Base-by-base conservation (phyloP, 2,797 vertebrate species). In the Pteronotus mesoamericanus region DNA sequence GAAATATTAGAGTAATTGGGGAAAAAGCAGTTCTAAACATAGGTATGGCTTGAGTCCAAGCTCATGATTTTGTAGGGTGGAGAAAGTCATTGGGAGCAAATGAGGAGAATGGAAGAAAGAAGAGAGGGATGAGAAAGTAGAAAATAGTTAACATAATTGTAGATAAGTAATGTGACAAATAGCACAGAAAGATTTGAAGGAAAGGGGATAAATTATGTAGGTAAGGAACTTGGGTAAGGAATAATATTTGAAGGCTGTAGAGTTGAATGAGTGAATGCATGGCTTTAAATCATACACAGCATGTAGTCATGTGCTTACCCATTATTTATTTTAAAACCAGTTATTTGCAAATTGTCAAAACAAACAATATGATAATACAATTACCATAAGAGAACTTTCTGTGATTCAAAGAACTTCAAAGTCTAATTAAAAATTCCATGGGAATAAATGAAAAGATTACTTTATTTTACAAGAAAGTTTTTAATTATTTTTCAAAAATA, bases 301-400 rank as follows among this genome's bases (percentile, higher is more conserved):
- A 94, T 66, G n/a, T 77, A 12, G 44, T 86, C n/a, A 6, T 68
- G 3, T 53, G 19, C 51, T 78, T 71, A 75, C 26, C 32, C 68
- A 48, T 16, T 9, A 68, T 87, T 94, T 91, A 53, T 93, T 93
- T 94, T 87, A 92, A 95, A 53, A 55, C 24, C 42, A 88, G 53
- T 12, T 82, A 51, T 93, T 88, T 96, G 68, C 26, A 78, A 86
- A 69, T 89, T 74, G n/a, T 86, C 72, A 96, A 89, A 95, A 79
- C 19, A 68, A 79, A 9, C 32, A 69, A 22, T 78, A 48, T 68
- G 69, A 55, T 86, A 88, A 90, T n/a, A 14, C 55, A 90, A 26
- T 85, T 68, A 77, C 39, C n/a, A n/a, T 6, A 12, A 86, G 64
- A 86, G 46, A 92, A 85, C 15, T 77, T 55, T 77, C 39, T 96